A percentile compares a stretch with the other conserved stretches of the same genome.
phyloP scores from a whole-genome alignment of 2,113 vertebrate species.

The Sitta europaea region DNA sequence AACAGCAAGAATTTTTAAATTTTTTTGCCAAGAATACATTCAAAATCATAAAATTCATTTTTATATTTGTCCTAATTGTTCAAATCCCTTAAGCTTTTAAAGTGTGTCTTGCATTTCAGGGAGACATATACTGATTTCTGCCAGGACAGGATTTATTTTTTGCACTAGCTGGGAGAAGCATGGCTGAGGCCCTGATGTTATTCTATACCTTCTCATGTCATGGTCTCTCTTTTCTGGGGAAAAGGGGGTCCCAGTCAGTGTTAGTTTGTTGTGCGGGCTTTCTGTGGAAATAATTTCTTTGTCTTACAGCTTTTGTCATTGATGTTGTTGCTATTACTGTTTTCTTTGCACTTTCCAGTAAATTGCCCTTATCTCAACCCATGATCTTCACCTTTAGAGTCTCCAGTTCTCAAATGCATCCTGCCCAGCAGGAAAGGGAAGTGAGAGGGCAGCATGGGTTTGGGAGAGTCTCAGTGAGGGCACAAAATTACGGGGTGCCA shows the following conservation, averaged over 20 bases:
- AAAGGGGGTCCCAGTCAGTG: rapidly evolving
- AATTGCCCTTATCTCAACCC: neutral
- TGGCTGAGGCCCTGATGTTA: neutral
- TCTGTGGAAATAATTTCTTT: neutral
- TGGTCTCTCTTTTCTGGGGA: neutral
- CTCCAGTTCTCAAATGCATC: neutral
- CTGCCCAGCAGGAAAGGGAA: neutral
- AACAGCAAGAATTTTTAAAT: neutral
- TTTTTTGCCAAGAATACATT: neutral
- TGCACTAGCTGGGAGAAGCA: neutral
- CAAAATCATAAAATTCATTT: neutral
- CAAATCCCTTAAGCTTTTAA: neutral
- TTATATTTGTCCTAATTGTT: neutral
- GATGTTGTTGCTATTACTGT: neutral
- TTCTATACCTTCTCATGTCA: neutral
- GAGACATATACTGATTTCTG: neutral
- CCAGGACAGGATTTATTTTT: neutral
- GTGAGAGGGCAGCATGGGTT: rapidly evolving
- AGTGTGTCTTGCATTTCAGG: neutral
- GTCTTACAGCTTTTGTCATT: neutral
- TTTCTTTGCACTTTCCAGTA: neutral
- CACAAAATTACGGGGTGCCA: neutral
- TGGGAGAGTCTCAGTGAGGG: neutral
- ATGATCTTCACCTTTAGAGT: neutral
- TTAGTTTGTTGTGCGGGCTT: neutral